These are phyloP conservation scores for Apis cerana DNA, from an alignment of 1,140 invertebrate species.

Conservation along the genomic window DNA sequence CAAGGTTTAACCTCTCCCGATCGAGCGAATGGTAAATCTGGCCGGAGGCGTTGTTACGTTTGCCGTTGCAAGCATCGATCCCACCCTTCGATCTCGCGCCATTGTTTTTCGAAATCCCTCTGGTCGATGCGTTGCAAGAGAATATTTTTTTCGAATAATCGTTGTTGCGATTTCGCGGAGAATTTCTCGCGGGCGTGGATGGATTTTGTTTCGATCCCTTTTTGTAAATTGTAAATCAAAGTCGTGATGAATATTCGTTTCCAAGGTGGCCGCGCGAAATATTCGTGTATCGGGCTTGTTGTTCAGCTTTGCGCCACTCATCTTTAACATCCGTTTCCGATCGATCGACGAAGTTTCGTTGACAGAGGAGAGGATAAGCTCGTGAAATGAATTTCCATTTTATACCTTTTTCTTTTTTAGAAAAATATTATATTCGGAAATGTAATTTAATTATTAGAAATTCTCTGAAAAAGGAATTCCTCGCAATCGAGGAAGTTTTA, in stretches of 20 bases:
- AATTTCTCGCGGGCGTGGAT: neutral
- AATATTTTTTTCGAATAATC: no score
- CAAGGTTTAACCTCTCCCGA: conserved; percentile 25
- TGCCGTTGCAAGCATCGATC: neutral
- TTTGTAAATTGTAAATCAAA: neutral
- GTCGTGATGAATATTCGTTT: no score
- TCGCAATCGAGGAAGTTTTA: neutral
- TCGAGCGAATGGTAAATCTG: conserved; percentile 6
- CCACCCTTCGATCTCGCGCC: neutral
- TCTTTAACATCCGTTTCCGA: neutral
- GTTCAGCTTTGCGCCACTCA: neutral
- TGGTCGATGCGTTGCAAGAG: neutral
- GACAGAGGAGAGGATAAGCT: no score
- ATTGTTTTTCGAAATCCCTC: neutral
- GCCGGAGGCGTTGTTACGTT: neutral
- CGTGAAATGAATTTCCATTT: no score
- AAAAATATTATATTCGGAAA: no score
- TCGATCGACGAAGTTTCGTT: no score
- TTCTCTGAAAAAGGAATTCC: no score
- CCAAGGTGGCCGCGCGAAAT: neutral
- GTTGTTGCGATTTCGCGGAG: no score
- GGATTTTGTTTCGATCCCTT: neutral
- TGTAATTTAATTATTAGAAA: no score
- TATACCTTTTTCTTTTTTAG: no score
- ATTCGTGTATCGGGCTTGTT: neutral